These are phyloP conservation scores for Engraulis encrasicolus DNA, from an alignment of 2,113 vertebrate genomes.

Conservation along the genomic window DNA sequence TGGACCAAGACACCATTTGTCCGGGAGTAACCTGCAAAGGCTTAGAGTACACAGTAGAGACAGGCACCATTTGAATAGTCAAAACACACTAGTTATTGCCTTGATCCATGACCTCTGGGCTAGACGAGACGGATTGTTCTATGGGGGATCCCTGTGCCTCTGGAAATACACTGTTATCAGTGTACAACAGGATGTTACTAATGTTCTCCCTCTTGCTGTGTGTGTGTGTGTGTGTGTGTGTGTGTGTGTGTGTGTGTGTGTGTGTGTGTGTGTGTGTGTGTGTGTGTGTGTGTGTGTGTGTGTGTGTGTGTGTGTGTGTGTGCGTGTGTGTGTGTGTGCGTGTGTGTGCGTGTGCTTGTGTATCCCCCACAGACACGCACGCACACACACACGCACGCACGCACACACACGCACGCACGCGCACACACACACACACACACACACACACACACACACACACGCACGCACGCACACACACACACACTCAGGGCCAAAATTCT, in stretches of 20 bases:
- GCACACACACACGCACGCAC: too few relatives aligned
- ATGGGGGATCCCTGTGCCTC: neutral
- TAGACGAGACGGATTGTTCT: neutral
- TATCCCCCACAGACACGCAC: too few relatives aligned
- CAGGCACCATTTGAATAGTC: neutral
- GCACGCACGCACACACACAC: neutral
- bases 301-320: too few relatives aligned
- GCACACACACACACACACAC: too few relatives aligned
- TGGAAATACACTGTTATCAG: neutral
- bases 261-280: too few relatives aligned
- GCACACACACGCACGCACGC: too few relatives aligned
- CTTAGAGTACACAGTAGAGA: neutral
- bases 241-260: too few relatives aligned
- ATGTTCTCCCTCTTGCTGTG: neutral
- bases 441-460: too few relatives aligned
- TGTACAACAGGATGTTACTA: neutral
- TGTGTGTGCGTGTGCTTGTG: too few relatives aligned
- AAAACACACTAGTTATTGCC: neutral
- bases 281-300: too few relatives aligned
- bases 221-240: too few relatives aligned
- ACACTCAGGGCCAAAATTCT: neutral
- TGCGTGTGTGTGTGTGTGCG: too few relatives aligned
- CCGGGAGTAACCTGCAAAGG: slow-evolving; percentile 3
- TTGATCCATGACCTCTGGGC: slow-evolving; percentile 6
- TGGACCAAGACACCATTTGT: neutral